Evolutionary conservation across 1,140 invertebrate species (phyloP).

Genomic region (Lepidotrigona ventralis): DNA sequence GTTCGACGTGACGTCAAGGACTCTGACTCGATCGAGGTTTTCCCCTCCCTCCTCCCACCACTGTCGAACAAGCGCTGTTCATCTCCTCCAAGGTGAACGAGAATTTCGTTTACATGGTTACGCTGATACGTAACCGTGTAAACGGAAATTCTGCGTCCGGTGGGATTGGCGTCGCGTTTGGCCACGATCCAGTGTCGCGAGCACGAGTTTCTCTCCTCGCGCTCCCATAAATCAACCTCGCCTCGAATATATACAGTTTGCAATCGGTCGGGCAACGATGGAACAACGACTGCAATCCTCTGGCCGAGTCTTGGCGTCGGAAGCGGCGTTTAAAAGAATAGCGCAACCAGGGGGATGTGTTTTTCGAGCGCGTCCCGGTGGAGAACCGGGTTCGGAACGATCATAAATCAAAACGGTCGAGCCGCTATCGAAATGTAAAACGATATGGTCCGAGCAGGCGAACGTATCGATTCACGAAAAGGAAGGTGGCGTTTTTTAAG

Average conservation of each 20-base stretch:
- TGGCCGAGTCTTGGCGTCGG: neutral
- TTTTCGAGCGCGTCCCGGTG: neutral
- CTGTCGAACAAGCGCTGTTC: neutral
- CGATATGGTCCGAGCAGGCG: neutral
- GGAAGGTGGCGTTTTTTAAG: no score
- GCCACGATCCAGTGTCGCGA: constrained; percentile 59
- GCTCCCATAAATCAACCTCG: constrained; percentile 57
- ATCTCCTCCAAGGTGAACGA: neutral
- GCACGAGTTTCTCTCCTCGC: constrained; percentile 26
- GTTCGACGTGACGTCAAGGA: neutral
- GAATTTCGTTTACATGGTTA: constrained; percentile 1
- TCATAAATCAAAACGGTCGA: constrained; percentile 4
- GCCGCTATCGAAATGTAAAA: neutral
- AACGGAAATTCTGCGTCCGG: constrained; percentile 23
- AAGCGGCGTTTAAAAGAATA: constrained; percentile 3
- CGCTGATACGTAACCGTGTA: constrained; percentile 14
- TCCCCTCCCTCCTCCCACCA: fast-evolving
- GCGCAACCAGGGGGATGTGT: no score
- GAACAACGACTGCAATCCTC: neutral
- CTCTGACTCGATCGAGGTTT: neutral
- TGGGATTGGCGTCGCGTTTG: constrained; percentile 61
- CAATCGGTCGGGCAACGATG: no score
- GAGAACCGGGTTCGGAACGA: neutral
- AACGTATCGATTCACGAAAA: constrained; percentile 9
- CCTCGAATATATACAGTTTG: neutral